Conservation (phyloP, 2,113 vertebrate genomes). For the Tichodroma muraria region DNA sequence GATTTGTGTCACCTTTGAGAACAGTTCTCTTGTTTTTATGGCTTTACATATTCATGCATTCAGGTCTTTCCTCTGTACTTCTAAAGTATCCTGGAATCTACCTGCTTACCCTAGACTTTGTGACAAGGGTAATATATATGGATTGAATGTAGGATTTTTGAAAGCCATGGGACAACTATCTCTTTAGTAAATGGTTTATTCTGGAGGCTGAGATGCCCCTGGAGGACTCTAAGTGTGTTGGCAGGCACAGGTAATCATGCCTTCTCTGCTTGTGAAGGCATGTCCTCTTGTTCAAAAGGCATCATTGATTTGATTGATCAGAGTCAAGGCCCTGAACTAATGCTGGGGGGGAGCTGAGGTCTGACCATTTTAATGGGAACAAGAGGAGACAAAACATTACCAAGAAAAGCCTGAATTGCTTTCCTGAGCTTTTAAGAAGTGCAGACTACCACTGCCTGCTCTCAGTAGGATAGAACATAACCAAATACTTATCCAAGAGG, state of each 20-base stretch:
- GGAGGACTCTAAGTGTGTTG: not conserved
- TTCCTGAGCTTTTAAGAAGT: not conserved
- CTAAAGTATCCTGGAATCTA: not conserved
- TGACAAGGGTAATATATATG: not conserved
- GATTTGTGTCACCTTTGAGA: not conserved
- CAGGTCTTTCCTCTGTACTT: not conserved
- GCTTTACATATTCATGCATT: not conserved
- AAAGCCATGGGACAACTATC: not conserved
- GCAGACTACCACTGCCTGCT: not conserved
- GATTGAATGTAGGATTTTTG: not conserved
- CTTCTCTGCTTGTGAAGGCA: not conserved
- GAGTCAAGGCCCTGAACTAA: not conserved
- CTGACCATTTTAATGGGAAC: not conserved
- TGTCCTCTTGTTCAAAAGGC: not conserved
- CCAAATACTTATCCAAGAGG: not conserved
- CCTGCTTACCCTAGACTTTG: not conserved
- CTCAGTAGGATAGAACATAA: not conserved
- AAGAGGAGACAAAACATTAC: not conserved
- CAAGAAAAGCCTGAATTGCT: not conserved
- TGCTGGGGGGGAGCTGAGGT: not conserved
- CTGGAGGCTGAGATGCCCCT: not conserved
- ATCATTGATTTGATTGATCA: not conserved
- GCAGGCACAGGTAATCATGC: not conserved
- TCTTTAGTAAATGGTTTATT: not conserved
- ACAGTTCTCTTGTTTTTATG: not conserved